Evolutionary conservation across 2,888 invertebrate genomes (phyloP).

Genomic region (Parasteatoda lunata): DNA sequence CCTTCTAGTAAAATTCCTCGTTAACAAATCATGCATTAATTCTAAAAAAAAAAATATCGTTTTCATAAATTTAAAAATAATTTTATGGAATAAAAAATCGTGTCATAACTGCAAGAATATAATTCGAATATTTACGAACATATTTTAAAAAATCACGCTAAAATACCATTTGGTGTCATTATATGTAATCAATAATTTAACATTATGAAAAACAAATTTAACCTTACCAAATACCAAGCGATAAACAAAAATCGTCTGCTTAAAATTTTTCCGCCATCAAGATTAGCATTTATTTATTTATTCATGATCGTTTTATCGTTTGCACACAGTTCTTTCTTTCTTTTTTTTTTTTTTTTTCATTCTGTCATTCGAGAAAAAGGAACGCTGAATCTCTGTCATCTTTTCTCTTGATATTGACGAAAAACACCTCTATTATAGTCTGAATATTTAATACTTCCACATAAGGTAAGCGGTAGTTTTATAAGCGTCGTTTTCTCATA

Average conservation of each 20-base stretch:
- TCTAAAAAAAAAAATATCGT: too few relatives aligned
- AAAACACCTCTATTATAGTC: constrained; percentile 41
- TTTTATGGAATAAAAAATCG: too few relatives aligned
- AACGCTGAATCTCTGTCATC: too few relatives aligned
- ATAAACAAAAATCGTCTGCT: neutral
- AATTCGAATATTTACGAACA: too few relatives aligned
- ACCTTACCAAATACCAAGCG: neutral
- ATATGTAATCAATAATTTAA: too few relatives aligned
- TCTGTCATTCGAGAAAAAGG: neutral
- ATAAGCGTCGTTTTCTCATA: constrained; percentile 56
- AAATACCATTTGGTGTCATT: too few relatives aligned
- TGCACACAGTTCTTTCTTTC: neutral
- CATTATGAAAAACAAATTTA: too few relatives aligned
- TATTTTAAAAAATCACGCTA: too few relatives aligned
- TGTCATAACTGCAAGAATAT: too few relatives aligned
- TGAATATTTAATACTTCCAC: constrained; percentile 56
- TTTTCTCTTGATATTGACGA: neutral
- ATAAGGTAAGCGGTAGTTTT: constrained; percentile 40
- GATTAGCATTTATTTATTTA: neutral
- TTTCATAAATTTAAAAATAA: too few relatives aligned
- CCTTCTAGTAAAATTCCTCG: too few relatives aligned
- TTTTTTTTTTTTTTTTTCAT: neutral
- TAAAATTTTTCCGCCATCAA: neutral
- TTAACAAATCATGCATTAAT: too few relatives aligned
- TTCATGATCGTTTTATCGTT: neutral